These are phyloP conservation scores for Caenorhabditis imperialis DNA, from an alignment of 2,888 invertebrate genomes.

Conservation along the genomic window DNA sequence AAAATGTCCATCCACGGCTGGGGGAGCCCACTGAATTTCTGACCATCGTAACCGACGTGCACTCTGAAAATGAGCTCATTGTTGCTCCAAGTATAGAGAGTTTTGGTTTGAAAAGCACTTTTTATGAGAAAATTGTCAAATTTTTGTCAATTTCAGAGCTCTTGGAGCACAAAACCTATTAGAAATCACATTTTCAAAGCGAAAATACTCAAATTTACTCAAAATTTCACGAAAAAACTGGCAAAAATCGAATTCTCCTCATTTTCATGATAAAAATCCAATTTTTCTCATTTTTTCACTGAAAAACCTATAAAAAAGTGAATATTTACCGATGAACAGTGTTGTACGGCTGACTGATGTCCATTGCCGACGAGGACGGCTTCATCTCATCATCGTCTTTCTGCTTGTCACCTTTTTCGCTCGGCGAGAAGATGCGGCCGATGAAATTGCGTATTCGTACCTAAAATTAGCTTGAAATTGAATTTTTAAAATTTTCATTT, in stretches of 20 bases:
- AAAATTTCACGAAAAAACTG: too few species aligned
- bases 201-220: too few species aligned
- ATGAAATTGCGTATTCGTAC: conserved; percentile 66
- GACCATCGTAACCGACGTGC: conserved; percentile 76
- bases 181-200: too few species aligned
- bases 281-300: neutral
- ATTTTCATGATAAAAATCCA: too few species aligned
- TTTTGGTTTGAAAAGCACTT: too few species aligned
- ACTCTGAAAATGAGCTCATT: conserved; percentile 63
- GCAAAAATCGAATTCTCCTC: too few species aligned
- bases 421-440: conserved; percentile 66
- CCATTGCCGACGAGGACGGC: conserved; percentile 62
- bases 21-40: conserved; percentile 77
- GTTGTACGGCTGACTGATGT: conserved; percentile 76
- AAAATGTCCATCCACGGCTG: conserved; percentile 77
- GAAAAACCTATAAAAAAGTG: too few species aligned
- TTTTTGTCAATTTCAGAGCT: too few species aligned
- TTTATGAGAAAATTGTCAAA: too few species aligned
- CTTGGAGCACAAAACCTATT: too few species aligned
- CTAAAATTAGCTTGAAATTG: conserved; percentile 35
- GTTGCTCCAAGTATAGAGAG: too few species aligned
- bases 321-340: conserved; percentile 67
- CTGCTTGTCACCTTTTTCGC: too few species aligned
- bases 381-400: conserved; percentile 55
- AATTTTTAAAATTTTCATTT: neutral